A percentile compares a stretch with the other conserved stretches of the same genome.
Conservation (phyloP, 2,888 invertebrate genomes). For the Cerastis rubricosa region DNA sequence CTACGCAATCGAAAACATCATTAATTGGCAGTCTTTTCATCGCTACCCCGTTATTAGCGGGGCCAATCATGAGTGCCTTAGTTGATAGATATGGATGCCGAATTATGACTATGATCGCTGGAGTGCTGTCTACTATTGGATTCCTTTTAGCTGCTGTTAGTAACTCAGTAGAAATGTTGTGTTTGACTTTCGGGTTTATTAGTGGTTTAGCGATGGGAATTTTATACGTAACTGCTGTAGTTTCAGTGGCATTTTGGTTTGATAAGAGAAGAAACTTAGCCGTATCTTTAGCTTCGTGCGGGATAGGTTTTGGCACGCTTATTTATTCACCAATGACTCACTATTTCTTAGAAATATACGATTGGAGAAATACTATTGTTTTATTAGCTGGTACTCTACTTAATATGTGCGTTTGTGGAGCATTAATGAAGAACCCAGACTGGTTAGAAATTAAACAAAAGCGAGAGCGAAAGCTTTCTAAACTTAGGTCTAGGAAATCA, state of each 20-base stretch:
- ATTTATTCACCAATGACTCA: slow-evolving; percentile 96
- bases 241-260: slow-evolving; percentile 98
- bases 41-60: slow-evolving; percentile 96
- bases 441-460: slow-evolving; percentile 93
- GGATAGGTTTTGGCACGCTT: slow-evolving; percentile 97
- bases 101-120: slow-evolving; percentile 93
- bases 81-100: slow-evolving; percentile 96
- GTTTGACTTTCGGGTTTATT: slow-evolving; percentile 95
- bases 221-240: slow-evolving; percentile 96
- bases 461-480: slow-evolving; percentile 85
- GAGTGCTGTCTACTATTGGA: slow-evolving; percentile 93
- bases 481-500: slow-evolving; percentile 82
- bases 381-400: slow-evolving; percentile 95
- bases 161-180: slow-evolving; percentile 94
- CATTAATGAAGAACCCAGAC: slow-evolving; percentile 96
- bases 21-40: slow-evolving; percentile 97
- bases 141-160: slow-evolving; percentile 94
- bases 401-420: slow-evolving; percentile 96
- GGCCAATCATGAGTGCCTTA: slow-evolving; percentile 95
- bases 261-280: slow-evolving; percentile 96
- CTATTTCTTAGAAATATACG: slow-evolving; percentile 93
- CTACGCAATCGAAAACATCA: slow-evolving; percentile 95
- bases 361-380: slow-evolving; percentile 95
- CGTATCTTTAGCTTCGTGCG: slow-evolving; percentile 96
- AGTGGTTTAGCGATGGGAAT: slow-evolving; percentile 96